Evolutionary conservation across 2,888 invertebrate species (phyloP), one percentile per base, ranked within the genome.

Genomic region (Catonia carolina): DNA sequence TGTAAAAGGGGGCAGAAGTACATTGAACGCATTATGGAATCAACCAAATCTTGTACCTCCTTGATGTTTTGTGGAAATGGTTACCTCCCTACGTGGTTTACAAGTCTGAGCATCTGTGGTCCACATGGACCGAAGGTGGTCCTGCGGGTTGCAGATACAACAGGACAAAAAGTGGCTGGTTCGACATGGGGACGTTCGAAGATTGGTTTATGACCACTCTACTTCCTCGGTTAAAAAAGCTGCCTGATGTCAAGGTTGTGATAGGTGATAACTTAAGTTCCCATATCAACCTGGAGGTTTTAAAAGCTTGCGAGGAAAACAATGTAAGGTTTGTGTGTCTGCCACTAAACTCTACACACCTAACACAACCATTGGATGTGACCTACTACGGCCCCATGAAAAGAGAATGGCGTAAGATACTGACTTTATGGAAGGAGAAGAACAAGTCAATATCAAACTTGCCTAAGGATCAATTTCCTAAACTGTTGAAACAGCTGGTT

Each of bases 121-220:
- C 67, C 41, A 67, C 68, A 6, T 75, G 74, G 74, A 68, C 63
- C 3, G 61, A 63, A 60, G 68, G 69, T 47, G 74, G 73, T 10
- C 72, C 72, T 12, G 15, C 49, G 50, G 62, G 67, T 49, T 41
- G 67, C 56, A 41, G 70, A 4, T 75, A 72, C 61, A 73, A 72
- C 61, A 33, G 71, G 1, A 67, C 70, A 1, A 59, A 59, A 53
- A 68, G 66, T 45, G 73, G 72, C 2, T 72, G 72, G 71, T 69
- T 72, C 56, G 71, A 71, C 57, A 37, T 59, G 1, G 57, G 45
- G 5, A 63, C 60, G 6, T 72, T 71, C 63, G 63, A 68, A 62
- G 68, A 70, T 57, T 70, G 67, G 68, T 64, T 41, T 10, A 41
- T 41, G 41, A 41, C 14, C 41, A 47, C 47, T n/a, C 22, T 47